phyloP scores from a whole-genome alignment of 1,140 invertebrate genomes.

The Meloidogyne hapla region DNA sequence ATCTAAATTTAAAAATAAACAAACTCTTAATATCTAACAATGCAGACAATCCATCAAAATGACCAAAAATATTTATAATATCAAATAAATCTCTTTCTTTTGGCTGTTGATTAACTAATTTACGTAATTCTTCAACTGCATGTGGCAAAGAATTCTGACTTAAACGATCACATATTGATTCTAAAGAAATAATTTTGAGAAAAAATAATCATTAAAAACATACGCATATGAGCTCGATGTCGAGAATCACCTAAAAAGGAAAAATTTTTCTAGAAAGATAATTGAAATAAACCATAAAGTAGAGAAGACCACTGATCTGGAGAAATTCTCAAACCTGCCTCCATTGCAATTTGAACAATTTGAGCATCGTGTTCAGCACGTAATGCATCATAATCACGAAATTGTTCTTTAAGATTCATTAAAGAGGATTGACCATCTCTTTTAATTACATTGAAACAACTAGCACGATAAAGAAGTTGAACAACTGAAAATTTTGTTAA shows the following conservation, averaged over 20 bases:
- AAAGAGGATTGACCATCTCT: constrained; percentile 92
- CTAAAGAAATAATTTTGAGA: neutral
- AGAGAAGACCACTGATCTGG: constrained; percentile 97
- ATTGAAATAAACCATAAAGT: constrained; percentile 75
- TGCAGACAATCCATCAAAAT: constrained; percentile 10
- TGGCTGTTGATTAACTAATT: constrained; percentile 13
- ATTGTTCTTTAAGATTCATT: constrained; percentile 98
- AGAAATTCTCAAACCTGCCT: constrained; percentile 90
- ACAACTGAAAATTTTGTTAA: constrained; percentile 73
- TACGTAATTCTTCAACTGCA: constrained; percentile 21
- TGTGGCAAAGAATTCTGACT: neutral
- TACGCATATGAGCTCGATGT: constrained; percentile 20
- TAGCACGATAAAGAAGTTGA: constrained; percentile 91
- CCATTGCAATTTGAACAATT: constrained; percentile 92
- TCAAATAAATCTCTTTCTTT: constrained; percentile 9
- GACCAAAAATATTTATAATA: constrained; percentile 3
- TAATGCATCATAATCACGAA: constrained; percentile 79
- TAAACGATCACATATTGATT: constrained; percentile 26
- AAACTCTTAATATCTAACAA: constrained; percentile 9
- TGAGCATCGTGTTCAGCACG: constrained; percentile 19
- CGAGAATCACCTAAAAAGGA: constrained; percentile 70
- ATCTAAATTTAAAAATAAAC: neutral
- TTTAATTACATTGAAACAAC: constrained; percentile 89
- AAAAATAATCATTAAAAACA: neutral
- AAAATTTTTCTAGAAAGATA: neutral